Percentiles rank a stretch among this genome's conserved stretches.
Conservation (phyloP, 2,888 invertebrate genomes). For the Chironomus riparius region DNA sequence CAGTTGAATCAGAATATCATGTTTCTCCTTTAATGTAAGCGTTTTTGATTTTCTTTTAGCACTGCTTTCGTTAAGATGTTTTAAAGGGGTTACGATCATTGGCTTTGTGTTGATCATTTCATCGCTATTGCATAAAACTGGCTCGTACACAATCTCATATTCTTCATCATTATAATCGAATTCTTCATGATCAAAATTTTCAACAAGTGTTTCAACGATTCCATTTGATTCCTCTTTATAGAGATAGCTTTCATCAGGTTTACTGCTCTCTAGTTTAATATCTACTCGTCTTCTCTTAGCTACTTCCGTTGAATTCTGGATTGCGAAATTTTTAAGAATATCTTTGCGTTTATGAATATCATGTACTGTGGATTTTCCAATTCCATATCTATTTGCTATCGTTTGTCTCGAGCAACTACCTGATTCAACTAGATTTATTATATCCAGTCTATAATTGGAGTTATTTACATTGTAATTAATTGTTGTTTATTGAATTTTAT, state of each 20-base stretch:
- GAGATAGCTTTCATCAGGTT: not conserved
- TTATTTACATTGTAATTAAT: not conserved
- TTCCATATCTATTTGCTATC: constrained; percentile 5
- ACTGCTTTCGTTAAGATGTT: not conserved
- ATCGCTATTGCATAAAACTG: not conserved
- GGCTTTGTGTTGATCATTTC: not conserved
- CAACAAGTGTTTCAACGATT: not conserved
- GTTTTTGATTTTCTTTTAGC: not conserved
- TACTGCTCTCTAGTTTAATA: not conserved
- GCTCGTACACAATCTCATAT: constrained; percentile 3
- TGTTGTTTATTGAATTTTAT: not conserved
- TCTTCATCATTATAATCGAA: not conserved
- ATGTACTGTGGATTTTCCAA: constrained; percentile 11
- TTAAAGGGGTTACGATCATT: not conserved
- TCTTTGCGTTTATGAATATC: constrained; percentile 2
- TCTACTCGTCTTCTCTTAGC: not conserved
- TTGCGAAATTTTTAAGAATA: not conserved
- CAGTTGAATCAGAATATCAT: not conserved
- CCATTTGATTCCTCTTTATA: not conserved
- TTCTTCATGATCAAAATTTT: not conserved
- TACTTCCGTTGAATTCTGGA: not conserved
- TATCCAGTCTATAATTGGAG: not conserved
- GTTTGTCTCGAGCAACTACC: not conserved
- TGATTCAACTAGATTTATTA: not conserved
- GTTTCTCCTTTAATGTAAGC: not conserved